phyloP scores from a whole-genome alignment of 2,797 vertebrate genomes.

The Alcedo quadribrachys region DNA sequence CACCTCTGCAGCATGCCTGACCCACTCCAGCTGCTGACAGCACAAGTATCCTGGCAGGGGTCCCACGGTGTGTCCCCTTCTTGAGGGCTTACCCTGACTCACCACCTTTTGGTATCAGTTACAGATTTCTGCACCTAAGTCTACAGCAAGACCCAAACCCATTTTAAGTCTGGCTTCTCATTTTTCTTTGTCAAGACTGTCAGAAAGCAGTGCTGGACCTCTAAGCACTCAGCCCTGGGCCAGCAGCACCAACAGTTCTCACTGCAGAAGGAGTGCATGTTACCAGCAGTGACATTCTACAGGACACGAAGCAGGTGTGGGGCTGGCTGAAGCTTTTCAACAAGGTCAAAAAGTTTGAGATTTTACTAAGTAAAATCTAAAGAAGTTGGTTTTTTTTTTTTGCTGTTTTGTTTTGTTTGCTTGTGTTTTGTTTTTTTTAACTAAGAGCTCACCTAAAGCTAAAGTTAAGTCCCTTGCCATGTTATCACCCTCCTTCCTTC shows the following conservation, averaged over 20 bases:
- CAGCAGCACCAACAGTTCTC: not conserved
- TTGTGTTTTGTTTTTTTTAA: too few relatives aligned
- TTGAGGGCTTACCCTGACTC: not conserved
- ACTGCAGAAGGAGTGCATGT: not conserved
- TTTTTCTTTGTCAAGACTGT: not conserved
- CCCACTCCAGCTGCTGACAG: not conserved
- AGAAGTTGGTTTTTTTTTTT: too few relatives aligned
- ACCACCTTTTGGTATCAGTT: fast-evolving
- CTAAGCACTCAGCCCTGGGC: not conserved
- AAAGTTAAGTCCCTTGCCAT: not conserved
- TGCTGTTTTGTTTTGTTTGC: too few relatives aligned
- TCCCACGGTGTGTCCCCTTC: fast-evolving
- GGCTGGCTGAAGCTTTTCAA: not conserved
- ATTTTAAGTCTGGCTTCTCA: not conserved
- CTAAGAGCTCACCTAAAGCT: not conserved
- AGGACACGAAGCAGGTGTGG: fast-evolving
- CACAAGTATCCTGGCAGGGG: not conserved
- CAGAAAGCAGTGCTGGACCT: not conserved
- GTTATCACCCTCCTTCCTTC: not conserved
- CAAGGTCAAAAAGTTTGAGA: not conserved
- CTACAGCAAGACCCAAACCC: not conserved
- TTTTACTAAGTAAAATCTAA: too few relatives aligned
- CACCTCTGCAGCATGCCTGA: not conserved
- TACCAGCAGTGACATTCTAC: not conserved
- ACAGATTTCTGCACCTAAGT: not conserved